Evolutionary conservation across 2,888 invertebrate genomes (phyloP), one percentile per base, ranked within the genome.

Genomic region (Tetheella fluctuosa): DNA sequence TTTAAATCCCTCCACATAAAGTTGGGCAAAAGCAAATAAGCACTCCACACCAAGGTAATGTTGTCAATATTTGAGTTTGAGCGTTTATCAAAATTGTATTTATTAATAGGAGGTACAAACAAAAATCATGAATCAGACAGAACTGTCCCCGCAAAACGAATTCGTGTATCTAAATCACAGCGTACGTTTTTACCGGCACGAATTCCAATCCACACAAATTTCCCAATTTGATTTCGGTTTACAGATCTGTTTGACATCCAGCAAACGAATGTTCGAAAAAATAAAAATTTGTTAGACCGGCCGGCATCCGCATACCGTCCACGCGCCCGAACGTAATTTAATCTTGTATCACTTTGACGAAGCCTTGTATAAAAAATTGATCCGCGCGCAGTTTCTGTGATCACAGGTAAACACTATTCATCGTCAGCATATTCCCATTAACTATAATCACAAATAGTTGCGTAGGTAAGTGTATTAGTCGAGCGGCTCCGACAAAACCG

Each of bases 211-310:
- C 75, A 68, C 74, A 76, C 80, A 84, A 84, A 85, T 80, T 76
- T 83, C 69, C 79, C 85, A 83, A 86, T 85, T 87, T 83, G 79
- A 79, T 83, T 86, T 85, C 78, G 83, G 85, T 86, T 88, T 84
- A 86, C 85, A 86, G 85, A 84, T 86, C 82, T 85, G 84, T 90
- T 89, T 89, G 90, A 87, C 83, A 82, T 84, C 79, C 80, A 73
- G 80, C 81, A 85, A 89, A 86, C 85, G 88, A 85, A 86, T 81
- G 83, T 76, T 79, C 72, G 71, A 72, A 65, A 80, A 80, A 80
- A 80, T 67, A 72, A 74, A 74, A 82, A 80, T 77, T 77, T 69
- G 76, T 77, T 74, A 76, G 80, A 67, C 69, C 73, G 71, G 63
- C 70, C 70, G 67, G 61, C 67, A 67, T 72, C 67, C 73, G 63